These are phyloP conservation scores for Typhlichthys subterraneus DNA, from an alignment of 2,797 vertebrate genomes.

Conservation along the genomic window DNA sequence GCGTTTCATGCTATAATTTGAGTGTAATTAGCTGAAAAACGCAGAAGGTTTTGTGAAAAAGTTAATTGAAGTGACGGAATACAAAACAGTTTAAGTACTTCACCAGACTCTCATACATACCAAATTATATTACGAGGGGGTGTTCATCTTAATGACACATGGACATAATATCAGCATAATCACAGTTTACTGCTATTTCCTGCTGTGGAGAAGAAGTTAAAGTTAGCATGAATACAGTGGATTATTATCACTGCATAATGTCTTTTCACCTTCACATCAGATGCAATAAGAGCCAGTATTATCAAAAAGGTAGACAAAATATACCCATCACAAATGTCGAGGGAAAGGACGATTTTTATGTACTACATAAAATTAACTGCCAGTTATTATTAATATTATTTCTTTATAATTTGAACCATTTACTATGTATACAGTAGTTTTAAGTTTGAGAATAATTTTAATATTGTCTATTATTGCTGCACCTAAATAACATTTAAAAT, in stretches of 20 bases:
- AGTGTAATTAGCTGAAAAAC: too few relatives aligned
- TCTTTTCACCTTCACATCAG: slow-evolving; percentile 43
- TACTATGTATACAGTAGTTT: background rate
- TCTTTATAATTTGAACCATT: too few relatives aligned
- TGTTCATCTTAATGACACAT: too few relatives aligned
- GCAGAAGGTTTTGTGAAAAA: background rate
- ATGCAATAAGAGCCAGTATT: slow-evolving; percentile 18
- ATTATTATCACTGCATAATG: slow-evolving; percentile 66
- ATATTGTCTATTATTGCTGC: background rate
- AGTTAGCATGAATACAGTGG: slow-evolving; percentile 24
- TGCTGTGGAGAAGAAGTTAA: slow-evolving; percentile 20
- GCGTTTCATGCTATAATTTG: too few relatives aligned
- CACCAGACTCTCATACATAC: too few relatives aligned
- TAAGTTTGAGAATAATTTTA: background rate
- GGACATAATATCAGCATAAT: slow-evolving; percentile 9
- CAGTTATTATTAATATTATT: too few relatives aligned
- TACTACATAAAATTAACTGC: background rate
- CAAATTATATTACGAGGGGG: too few relatives aligned
- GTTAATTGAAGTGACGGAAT: background rate
- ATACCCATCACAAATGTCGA: slow-evolving; percentile 7
- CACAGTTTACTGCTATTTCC: slow-evolving; percentile 21
- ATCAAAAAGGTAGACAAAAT: slow-evolving; percentile 15
- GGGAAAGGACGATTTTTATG: background rate
- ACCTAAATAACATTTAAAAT: background rate
- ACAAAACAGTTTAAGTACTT: too few relatives aligned